These are phyloP conservation scores for Archocentrus centrarchus DNA, from an alignment of 2,113 vertebrate species.

Conservation along the genomic window DNA sequence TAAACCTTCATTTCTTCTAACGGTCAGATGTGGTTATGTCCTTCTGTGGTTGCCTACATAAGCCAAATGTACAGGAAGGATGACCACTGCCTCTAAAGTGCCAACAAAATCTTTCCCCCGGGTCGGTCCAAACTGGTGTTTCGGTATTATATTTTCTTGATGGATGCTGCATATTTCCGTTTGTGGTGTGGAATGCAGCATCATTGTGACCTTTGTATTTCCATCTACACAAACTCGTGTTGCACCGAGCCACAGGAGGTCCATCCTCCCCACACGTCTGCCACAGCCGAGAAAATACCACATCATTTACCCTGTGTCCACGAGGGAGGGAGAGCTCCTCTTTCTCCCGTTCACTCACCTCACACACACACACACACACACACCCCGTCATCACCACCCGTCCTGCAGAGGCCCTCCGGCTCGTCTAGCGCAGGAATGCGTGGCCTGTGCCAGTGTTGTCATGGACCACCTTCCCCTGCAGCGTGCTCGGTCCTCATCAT, in stretches of 20 bases:
- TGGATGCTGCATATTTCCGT: background rate
- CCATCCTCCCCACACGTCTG: constrained; percentile 35
- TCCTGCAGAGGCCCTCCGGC: constrained; percentile 49
- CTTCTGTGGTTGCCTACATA: background rate
- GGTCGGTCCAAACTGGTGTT: too few species aligned
- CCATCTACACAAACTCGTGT: constrained; percentile 1
- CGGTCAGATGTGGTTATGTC: background rate
- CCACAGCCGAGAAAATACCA: constrained; percentile 38
- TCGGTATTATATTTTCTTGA: background rate
- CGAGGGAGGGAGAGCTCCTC: constrained; percentile 18
- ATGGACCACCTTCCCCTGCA: constrained; percentile 64
- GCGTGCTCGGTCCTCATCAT: constrained; percentile 69
- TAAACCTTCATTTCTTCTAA: background rate
- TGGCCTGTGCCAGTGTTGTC: constrained; percentile 65
- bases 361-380: background rate
- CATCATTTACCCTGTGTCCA: background rate
- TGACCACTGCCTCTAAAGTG: too few species aligned
- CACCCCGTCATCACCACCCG: constrained; percentile 14
- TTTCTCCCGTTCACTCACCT: constrained; percentile 6
- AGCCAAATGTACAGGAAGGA: background rate
- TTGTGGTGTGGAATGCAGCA: constrained; percentile 19
- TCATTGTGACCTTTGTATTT: constrained; percentile 8
- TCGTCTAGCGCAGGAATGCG: constrained; percentile 69
- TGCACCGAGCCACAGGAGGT: constrained; percentile 23
- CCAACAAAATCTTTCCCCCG: too few species aligned